phyloP scores from a whole-genome alignment of 2,797 vertebrate species.

The Sciurus vulgaris region DNA sequence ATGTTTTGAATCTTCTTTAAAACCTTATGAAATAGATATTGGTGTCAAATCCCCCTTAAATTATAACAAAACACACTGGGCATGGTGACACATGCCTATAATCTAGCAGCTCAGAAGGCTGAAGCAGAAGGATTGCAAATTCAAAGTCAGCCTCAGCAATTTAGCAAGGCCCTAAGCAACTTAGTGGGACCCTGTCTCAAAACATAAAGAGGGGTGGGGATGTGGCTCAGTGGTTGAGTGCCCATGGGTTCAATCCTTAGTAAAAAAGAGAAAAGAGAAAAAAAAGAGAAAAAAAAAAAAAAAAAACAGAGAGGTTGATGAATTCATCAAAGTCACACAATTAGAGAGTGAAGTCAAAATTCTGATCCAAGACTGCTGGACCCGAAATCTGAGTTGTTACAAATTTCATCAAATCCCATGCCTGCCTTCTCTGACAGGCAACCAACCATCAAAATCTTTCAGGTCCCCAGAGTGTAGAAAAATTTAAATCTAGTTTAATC shows the following conservation, averaged over 20 bases:
- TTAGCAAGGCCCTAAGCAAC: too few relatives aligned
- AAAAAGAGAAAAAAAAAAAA: not conserved
- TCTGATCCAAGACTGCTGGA: not conserved
- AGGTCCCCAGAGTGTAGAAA: not conserved
- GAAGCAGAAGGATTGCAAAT: too few relatives aligned
- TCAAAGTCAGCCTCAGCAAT: too few relatives aligned
- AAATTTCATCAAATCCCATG: not conserved
- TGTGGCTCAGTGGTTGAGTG: too few relatives aligned
- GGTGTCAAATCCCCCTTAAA: not conserved
- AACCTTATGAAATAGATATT: not conserved
- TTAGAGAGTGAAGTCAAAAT: not conserved
- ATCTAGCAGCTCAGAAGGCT: too few relatives aligned
- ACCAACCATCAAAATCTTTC: not conserved
- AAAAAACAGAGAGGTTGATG: not conserved
- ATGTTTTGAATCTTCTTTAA: not conserved
- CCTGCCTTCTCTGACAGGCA: not conserved
- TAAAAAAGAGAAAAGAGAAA: not conserved
- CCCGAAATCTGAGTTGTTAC: not conserved
- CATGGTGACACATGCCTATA: too few relatives aligned
- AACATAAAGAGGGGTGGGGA: too few relatives aligned
- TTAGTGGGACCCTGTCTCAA: too few relatives aligned
- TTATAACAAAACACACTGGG: not conserved
- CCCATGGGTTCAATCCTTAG: too few relatives aligned
- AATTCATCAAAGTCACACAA: not conserved
- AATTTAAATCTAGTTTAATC: slow-evolving; percentile 25